A percentile compares a stretch with the other conserved stretches of the same genome.
Evolutionary conservation across 2,113 vertebrate species (phyloP).

Genomic region (Nettapus auritus): DNA sequence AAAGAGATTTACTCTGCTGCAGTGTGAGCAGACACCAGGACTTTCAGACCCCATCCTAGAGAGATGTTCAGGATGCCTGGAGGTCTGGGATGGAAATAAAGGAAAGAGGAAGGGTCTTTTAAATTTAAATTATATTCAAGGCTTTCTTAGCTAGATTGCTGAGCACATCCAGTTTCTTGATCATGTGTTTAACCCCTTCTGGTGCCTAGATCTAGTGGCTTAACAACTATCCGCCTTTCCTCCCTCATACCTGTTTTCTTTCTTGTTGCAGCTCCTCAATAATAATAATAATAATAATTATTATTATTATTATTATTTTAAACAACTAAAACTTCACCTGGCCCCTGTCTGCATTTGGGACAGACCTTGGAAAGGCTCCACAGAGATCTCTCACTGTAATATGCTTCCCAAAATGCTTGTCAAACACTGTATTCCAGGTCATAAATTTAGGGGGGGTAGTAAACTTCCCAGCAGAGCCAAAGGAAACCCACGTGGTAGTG

Average conservation of each 20-base stretch:
- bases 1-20: background rate
- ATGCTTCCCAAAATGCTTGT: background rate
- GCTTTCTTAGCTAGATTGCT: background rate
- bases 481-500: background rate
- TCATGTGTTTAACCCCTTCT: background rate
- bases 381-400: background rate
- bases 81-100: background rate
- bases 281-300: too few species aligned
- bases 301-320: too few species aligned
- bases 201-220: background rate
- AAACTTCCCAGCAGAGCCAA: background rate
- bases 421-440: background rate
- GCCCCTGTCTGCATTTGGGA: background rate
- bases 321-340: background rate
- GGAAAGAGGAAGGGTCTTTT: background rate
- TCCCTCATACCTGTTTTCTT: background rate
- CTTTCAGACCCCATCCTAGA: background rate
- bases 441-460: background rate
- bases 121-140: background rate
- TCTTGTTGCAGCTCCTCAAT: too few species aligned
- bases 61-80: background rate
- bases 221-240: background rate
- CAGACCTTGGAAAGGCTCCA: background rate
- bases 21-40: background rate
- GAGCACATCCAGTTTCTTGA: background rate